These are phyloP conservation scores for Nebria ingens DNA, from an alignment of 1,140 invertebrate species.

Conservation along the genomic window DNA sequence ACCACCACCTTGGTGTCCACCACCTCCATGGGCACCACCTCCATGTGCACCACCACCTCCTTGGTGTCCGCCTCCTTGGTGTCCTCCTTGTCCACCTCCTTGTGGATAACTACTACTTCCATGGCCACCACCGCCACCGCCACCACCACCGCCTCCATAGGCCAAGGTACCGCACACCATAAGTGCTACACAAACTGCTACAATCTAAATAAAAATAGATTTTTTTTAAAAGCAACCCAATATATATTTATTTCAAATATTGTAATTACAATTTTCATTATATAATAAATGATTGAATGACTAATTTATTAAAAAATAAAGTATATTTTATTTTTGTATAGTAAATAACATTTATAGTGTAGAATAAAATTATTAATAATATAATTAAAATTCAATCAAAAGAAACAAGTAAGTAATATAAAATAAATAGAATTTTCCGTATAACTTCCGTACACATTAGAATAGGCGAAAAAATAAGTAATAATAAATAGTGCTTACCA, in stretches of 20 bases:
- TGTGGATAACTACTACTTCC: slow-evolving; percentile 11
- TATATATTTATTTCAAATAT: slow-evolving; percentile 5
- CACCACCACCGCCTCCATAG: background rate
- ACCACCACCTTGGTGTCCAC: slow-evolving; percentile 11
- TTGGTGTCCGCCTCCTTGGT: background rate
- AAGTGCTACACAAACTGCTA: background rate
- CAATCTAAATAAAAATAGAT: background rate
- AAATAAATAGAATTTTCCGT: no score
- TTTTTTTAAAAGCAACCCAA: background rate
- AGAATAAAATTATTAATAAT: no score
- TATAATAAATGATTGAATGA: background rate
- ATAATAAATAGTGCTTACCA: no score
- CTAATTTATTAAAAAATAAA: no score
- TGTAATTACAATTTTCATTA: background rate
- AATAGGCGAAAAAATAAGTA: no score
- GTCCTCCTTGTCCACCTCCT: background rate
- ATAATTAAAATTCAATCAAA: no score
- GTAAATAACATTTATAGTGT: no score
- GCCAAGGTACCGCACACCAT: slow-evolving; percentile 6
- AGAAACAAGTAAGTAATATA: no score
- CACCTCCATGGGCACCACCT: slow-evolving; percentile 13
- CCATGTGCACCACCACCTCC: slow-evolving; percentile 4
- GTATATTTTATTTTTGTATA: no score
- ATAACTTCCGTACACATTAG: no score
- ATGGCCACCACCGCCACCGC: slow-evolving; percentile 6